A percentile compares a stretch with the other conserved stretches of the same genome.
Conservation (phyloP, 2,888 invertebrate species). For the Idaea straminata region DNA sequence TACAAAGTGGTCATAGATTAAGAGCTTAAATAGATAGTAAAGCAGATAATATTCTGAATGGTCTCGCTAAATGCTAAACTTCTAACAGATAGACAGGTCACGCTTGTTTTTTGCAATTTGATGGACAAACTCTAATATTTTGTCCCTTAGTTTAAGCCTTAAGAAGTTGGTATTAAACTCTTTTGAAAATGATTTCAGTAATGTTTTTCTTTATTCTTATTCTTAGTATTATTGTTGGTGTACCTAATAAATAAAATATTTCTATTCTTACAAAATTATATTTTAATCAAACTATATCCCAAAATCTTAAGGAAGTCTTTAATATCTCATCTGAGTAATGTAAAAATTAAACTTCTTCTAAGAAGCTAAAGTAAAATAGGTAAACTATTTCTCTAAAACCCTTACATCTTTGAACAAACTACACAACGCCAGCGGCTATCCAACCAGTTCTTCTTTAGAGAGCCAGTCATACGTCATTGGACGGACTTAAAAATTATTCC, state of each 20-base stretch:
- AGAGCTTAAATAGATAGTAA: slow-evolving; percentile 28
- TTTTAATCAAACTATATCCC: too few species aligned
- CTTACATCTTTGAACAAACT: slow-evolving; percentile 2
- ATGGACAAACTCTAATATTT: not conserved
- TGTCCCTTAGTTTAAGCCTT: too few species aligned
- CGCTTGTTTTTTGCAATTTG: not conserved
- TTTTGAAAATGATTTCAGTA: too few species aligned
- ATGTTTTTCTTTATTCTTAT: too few species aligned
- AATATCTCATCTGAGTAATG: too few species aligned
- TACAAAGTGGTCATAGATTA: slow-evolving; percentile 39
- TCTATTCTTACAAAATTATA: too few species aligned
- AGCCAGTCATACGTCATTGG: slow-evolving; percentile 74
- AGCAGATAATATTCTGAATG: not conserved
- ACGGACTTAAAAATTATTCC: slow-evolving; percentile 71
- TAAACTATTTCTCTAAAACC: slow-evolving; percentile 9
- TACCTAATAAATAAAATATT: too few species aligned
- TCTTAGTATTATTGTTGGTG: too few species aligned
- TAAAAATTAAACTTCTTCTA: not conserved
- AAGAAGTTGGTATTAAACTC: too few species aligned
- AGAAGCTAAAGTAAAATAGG: not conserved
- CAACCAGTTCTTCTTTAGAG: slow-evolving; percentile 63
- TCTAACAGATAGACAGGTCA: not conserved
- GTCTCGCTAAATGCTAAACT: not conserved
- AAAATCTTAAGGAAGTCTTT: too few species aligned
- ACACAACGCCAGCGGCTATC: slow-evolving; percentile 68